phyloP scores from a whole-genome alignment of 2,888 invertebrate genomes.

The Taphrorychus bicolor region DNA sequence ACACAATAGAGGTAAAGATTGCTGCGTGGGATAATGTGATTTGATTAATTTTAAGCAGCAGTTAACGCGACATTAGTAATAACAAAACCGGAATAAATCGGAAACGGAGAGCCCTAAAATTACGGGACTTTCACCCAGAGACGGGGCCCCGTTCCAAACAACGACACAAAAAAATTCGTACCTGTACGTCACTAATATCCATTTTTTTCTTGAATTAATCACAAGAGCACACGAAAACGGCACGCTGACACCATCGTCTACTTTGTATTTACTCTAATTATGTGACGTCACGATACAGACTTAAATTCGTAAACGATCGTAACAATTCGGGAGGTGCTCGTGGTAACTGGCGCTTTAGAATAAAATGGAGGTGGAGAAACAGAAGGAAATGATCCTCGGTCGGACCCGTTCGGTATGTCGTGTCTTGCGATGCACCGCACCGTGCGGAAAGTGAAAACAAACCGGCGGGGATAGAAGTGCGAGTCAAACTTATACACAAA shows the following conservation, averaged over 20 bases:
- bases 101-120: conserved; percentile 43
- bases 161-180: conserved; percentile 50
- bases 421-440: conserved; percentile 1
- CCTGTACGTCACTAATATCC: conserved; percentile 61
- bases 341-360: conserved; percentile 54
- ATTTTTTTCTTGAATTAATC: conserved; percentile 57
- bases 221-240: conserved; percentile 59
- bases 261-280: conserved; percentile 76
- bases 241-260: conserved; percentile 72
- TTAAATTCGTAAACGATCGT: conserved; percentile 55
- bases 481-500: background rate
- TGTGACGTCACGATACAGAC: conserved; percentile 70
- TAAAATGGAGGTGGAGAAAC: conserved; percentile 48
- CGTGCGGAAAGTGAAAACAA: conserved; percentile 16
- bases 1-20: conserved; percentile 35
- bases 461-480: background rate
- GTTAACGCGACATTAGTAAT: conserved; percentile 45
- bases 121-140: conserved; percentile 43
- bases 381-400: conserved; percentile 38
- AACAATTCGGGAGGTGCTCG: conserved; percentile 50
- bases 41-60: conserved; percentile 42
- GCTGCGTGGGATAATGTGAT: conserved; percentile 42
- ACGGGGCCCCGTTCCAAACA: conserved; percentile 44
- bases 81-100: conserved; percentile 48
- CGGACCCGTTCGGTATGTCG: background rate